Percentiles rank a stretch among this genome's conserved stretches.
These are phyloP conservation scores for Pelodiscus sinensis DNA, from an alignment of 2,113 vertebrate species.

Conservation along the genomic window DNA sequence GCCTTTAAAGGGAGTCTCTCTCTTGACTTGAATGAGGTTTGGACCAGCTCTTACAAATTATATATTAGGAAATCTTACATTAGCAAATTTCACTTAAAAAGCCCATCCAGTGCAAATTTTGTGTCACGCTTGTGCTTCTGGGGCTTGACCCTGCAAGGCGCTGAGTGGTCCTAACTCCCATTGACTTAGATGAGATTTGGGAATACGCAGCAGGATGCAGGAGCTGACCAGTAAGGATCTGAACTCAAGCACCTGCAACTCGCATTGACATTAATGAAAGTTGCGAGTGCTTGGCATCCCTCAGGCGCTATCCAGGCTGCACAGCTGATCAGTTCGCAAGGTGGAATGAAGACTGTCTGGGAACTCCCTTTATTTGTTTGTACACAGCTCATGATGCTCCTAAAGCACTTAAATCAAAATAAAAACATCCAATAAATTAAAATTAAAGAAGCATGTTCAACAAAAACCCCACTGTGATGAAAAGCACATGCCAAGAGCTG, in stretches of 20 bases:
- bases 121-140: background rate
- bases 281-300: background rate
- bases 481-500: constrained; percentile 77
- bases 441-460: constrained; percentile 67
- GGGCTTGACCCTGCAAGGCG: background rate
- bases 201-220: background rate
- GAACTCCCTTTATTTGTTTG: constrained; percentile 59
- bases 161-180: background rate
- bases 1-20: background rate
- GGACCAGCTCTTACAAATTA: constrained; percentile 39
- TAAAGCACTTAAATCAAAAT: constrained; percentile 63
- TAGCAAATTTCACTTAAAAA: constrained; percentile 31
- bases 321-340: constrained; percentile 18
- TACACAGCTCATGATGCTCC: constrained; percentile 62
- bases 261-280: background rate
- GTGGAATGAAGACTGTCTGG: constrained; percentile 51
- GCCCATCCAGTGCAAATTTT: background rate
- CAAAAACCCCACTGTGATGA: constrained; percentile 53
- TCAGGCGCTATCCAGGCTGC: constrained; percentile 26
- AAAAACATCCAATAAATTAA: constrained; percentile 76
- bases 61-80: background rate
- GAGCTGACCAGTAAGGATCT: background rate
- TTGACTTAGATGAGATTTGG: background rate
- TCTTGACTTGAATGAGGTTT: background rate
- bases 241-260: background rate